A percentile compares a stretch with the other conserved stretches of the same genome.
Conservation (phyloP, 2,797 vertebrate genomes). For the Adrianichthys oophorus region DNA sequence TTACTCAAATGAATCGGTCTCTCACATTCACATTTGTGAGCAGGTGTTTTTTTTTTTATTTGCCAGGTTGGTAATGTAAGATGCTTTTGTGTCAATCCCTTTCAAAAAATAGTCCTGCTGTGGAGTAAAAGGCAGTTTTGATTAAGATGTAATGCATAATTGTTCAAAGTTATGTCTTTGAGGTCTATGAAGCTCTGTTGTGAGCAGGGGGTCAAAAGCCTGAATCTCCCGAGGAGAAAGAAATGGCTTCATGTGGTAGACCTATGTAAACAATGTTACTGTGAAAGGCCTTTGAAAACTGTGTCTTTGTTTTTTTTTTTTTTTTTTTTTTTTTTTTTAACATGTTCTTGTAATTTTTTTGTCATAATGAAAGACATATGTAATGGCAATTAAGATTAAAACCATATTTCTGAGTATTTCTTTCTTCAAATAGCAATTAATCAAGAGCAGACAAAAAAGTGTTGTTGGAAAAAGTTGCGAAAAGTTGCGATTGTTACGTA, state of each 20-base stretch:
- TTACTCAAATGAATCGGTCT: too few relatives aligned
- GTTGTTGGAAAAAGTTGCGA: too few relatives aligned
- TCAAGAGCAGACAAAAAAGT: too few relatives aligned
- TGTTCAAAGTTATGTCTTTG: slow-evolving; percentile 16
- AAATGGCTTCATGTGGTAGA: slow-evolving; percentile 7
- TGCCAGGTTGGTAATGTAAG: not conserved
- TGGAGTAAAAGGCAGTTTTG: slow-evolving; percentile 18
- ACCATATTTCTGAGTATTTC: too few relatives aligned
- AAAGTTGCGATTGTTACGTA: too few relatives aligned
- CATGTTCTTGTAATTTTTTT: too few relatives aligned
- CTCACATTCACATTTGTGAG: slow-evolving; percentile 5
- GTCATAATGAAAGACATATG: too few relatives aligned
- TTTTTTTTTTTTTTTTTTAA: too few relatives aligned
- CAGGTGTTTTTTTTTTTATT: slow-evolving; percentile 6
- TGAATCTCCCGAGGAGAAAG: slow-evolving; percentile 17
- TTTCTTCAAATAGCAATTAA: too few relatives aligned
- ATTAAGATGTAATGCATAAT: slow-evolving; percentile 17
- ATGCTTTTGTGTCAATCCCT: slow-evolving; percentile 15
- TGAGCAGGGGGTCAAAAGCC: slow-evolving; percentile 19
- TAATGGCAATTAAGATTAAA: too few relatives aligned
- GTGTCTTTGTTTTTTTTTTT: too few relatives aligned
- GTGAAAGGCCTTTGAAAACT: not conserved
- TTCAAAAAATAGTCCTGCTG: slow-evolving; percentile 1
- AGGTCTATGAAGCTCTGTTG: slow-evolving; percentile 9
- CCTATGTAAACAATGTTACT: slow-evolving; percentile 13